Conservation (phyloP, 2,888 invertebrate species). For the Eupithecia abbreviata region DNA sequence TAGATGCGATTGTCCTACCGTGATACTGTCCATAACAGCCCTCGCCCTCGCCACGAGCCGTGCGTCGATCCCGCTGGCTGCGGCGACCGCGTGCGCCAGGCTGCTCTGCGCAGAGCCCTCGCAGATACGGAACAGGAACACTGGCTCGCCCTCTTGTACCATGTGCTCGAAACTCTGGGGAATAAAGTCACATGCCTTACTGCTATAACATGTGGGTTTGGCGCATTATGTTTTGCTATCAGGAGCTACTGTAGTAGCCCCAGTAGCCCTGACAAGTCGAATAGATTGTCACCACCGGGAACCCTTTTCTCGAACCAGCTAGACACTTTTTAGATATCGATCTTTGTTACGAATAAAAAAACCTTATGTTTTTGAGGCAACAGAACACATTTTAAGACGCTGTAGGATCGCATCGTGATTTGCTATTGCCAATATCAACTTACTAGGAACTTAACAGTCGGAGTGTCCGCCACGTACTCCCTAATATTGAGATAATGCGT, state of each 20-base stretch:
- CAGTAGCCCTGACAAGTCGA: too few species aligned
- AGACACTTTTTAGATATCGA: too few species aligned
- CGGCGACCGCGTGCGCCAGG: constrained; percentile 87
- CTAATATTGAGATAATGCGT: constrained; percentile 90
- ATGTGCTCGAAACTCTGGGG: constrained; percentile 83
- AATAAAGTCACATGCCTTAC: not conserved
- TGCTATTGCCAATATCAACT: constrained; percentile 40
- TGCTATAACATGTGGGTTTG: not conserved
- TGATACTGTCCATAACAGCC: constrained; percentile 67
- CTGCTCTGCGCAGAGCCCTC: constrained; percentile 85
- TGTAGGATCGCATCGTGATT: not conserved
- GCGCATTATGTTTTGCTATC: not conserved
- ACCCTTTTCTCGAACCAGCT: too few species aligned
- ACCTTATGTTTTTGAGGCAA: not conserved
- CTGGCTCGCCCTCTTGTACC: constrained; percentile 82
- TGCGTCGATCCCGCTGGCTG: constrained; percentile 73
- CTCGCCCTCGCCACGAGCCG: constrained; percentile 80
- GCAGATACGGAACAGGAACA: constrained; percentile 87
- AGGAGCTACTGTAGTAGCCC: too few species aligned
- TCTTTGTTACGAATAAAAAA: too few species aligned
- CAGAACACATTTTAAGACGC: not conserved
- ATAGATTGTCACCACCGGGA: too few species aligned
- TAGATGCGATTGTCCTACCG: constrained; percentile 51
- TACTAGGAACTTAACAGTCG: constrained; percentile 82
- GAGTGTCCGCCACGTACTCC: constrained; percentile 82